Evolutionary conservation across 2,888 invertebrate genomes (phyloP).

Genomic region (Xylota sylvarum): DNA sequence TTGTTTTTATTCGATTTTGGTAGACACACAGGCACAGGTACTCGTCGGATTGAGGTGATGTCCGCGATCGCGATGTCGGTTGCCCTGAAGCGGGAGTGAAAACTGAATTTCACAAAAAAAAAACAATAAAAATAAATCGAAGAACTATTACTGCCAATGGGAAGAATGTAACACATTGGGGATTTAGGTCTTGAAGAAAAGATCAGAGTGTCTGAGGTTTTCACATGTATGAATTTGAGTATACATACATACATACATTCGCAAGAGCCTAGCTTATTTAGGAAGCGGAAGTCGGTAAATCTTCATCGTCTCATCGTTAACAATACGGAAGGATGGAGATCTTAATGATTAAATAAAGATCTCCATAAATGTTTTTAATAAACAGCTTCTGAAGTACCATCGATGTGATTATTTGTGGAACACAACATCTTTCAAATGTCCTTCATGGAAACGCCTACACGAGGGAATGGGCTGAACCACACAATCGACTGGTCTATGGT

Average conservation of each 20-base stretch:
- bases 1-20: constrained; percentile 23
- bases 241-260: too few relatives aligned
- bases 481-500: too few relatives aligned
- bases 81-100: constrained; percentile 43
- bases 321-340: too few relatives aligned
- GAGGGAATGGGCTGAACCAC: too few relatives aligned
- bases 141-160: not conserved
- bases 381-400: too few relatives aligned
- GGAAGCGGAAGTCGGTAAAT: not conserved
- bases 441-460: too few relatives aligned
- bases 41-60: constrained; percentile 44
- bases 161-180: not conserved
- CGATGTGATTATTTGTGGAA: too few relatives aligned
- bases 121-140: not conserved
- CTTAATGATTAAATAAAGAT: too few relatives aligned
- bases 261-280: not conserved
- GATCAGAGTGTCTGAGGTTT: not conserved
- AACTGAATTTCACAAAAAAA: constrained; percentile 20
- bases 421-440: too few relatives aligned
- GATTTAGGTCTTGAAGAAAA: not conserved
- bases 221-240: not conserved
- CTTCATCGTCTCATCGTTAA: too few relatives aligned
- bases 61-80: not conserved
- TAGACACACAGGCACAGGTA: constrained; percentile 14
- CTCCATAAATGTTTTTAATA: too few relatives aligned